Evolutionary conservation across 2,888 invertebrate species (phyloP).

Genomic region (Drosophila birchii): DNA sequence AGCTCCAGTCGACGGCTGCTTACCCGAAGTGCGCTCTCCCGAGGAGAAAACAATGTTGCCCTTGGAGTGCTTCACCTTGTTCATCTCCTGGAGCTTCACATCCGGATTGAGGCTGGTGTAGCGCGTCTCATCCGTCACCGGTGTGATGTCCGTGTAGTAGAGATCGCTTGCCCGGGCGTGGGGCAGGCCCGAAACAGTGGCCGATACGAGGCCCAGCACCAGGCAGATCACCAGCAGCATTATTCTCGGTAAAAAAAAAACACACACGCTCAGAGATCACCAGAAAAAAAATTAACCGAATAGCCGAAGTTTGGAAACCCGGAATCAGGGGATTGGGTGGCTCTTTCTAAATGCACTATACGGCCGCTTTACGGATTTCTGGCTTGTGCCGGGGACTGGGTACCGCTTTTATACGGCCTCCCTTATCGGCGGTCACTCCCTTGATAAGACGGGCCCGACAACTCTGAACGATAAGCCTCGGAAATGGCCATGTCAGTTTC

Average conservation of each 20-base stretch:
- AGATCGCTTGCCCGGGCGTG: slow-evolving; percentile 66
- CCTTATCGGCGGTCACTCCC: slow-evolving; percentile 70
- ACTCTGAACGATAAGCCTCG: slow-evolving; percentile 42
- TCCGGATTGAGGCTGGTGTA: slow-evolving; percentile 65
- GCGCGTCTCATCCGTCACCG: slow-evolving; percentile 72
- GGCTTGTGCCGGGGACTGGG: slow-evolving; percentile 24
- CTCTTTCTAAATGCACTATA: slow-evolving; percentile 17
- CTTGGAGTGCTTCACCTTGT: slow-evolving; percentile 78
- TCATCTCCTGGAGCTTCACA: slow-evolving; percentile 51
- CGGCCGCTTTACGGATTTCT: slow-evolving; percentile 32
- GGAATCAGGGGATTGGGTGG: background rate
- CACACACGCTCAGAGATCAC: background rate
- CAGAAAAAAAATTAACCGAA: slow-evolving; percentile 6
- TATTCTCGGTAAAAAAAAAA: background rate
- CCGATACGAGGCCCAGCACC: slow-evolving; percentile 8
- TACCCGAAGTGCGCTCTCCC: slow-evolving; percentile 79
- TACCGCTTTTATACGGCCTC: slow-evolving; percentile 58
- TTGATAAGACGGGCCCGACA: slow-evolving; percentile 34
- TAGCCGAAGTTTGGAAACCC: background rate
- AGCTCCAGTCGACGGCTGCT: slow-evolving; percentile 13
- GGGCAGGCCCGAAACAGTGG: slow-evolving; percentile 5
- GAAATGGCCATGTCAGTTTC: slow-evolving; percentile 38
- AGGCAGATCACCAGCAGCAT: slow-evolving; percentile 15
- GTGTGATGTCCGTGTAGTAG: slow-evolving; percentile 67
- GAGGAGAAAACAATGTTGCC: slow-evolving; percentile 79